Percentiles rank a stretch among this genome's conserved stretches.
Conservation (phyloP, 2,113 vertebrate species). For the Odocoileus virginianus region DNA sequence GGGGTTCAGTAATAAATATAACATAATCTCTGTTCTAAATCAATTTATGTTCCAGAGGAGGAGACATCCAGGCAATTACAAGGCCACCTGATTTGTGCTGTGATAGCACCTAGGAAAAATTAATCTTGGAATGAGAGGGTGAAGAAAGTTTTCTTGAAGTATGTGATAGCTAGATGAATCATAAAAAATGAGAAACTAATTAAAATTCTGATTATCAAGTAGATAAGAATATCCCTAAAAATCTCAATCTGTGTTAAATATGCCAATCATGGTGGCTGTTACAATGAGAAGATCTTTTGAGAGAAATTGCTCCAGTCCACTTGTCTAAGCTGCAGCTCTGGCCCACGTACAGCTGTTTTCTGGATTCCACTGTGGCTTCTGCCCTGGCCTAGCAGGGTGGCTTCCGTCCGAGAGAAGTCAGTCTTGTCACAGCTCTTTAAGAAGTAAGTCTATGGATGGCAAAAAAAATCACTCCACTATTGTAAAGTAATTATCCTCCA, state of each 20-base stretch:
- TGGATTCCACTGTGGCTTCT: background rate
- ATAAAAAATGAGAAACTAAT: background rate
- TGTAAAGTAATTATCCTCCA: background rate
- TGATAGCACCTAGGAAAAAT: background rate
- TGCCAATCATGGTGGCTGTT: background rate
- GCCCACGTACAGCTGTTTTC: background rate
- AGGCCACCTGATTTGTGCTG: background rate
- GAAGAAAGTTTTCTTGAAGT: background rate
- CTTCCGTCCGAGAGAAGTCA: background rate
- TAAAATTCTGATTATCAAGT: background rate
- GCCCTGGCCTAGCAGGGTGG: fast-evolving
- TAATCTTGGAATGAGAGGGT: background rate
- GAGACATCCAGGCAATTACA: background rate
- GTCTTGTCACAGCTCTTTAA: background rate
- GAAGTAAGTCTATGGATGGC: background rate
- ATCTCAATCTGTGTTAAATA: background rate
- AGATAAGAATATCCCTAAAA: background rate
- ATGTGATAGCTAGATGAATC: background rate
- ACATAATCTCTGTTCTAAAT: background rate
- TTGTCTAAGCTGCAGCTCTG: background rate
- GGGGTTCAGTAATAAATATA: background rate
- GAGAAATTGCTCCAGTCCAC: background rate
- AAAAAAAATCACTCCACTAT: background rate
- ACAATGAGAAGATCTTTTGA: background rate
- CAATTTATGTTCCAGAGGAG: background rate